These are phyloP conservation scores for Apus apus DNA, from an alignment of 2,113 vertebrate genomes.

Conservation along the genomic window DNA sequence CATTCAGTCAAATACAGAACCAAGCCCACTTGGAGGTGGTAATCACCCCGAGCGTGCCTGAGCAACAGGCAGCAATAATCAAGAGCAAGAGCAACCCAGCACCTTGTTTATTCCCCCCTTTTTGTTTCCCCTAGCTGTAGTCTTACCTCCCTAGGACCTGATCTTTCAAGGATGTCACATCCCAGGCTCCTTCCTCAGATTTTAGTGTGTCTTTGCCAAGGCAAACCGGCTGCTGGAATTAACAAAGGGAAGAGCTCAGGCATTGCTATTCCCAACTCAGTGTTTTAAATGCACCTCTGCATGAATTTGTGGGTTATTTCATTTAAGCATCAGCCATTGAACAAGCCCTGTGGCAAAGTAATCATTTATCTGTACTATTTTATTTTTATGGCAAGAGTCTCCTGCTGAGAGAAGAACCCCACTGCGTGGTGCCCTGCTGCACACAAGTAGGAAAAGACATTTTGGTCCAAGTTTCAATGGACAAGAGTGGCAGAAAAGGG, in stretches of 20 bases:
- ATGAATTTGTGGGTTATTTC: background rate
- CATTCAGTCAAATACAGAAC: constrained; percentile 51
- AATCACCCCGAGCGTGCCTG: constrained; percentile 1
- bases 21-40: background rate
- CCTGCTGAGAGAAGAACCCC: background rate
- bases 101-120: background rate
- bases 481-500: background rate
- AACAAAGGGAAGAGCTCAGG: background rate
- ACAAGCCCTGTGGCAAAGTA: background rate
- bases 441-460: background rate
- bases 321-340: background rate
- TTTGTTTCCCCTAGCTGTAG: background rate
- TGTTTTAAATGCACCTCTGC: fast-evolving
- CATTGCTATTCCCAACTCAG: background rate
- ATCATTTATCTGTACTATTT: background rate
- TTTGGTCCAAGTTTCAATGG: background rate
- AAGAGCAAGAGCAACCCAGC: background rate
- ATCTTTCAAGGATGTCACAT: background rate
- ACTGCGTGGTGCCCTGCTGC: background rate
- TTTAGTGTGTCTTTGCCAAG: background rate
- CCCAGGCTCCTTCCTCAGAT: background rate
- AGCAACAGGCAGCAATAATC: background rate
- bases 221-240: background rate
- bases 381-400: background rate
- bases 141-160: background rate